A percentile compares a stretch with the other conserved stretches of the same genome.
Evolutionary conservation across 2,888 invertebrate genomes (phyloP).

Genomic region (Yponomeuta malinellus): DNA sequence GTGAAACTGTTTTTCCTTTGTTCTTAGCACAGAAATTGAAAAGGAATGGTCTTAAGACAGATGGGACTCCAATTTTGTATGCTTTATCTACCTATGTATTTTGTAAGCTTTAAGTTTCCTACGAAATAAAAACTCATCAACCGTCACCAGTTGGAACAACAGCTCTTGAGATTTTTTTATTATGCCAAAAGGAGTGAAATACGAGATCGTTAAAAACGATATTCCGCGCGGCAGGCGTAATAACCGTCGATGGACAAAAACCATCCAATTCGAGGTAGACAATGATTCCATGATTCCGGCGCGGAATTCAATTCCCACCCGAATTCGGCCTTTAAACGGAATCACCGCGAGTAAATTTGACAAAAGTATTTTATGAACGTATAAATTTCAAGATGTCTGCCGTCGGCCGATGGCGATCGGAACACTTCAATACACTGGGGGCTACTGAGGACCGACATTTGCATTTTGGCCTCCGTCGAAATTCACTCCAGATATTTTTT

Average conservation of each 20-base stretch:
- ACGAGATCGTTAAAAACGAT: conserved; percentile 14
- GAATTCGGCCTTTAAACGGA: conserved; percentile 49
- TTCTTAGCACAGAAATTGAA: no score
- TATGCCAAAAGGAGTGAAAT: conserved; percentile 1
- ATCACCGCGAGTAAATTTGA: conserved; percentile 65
- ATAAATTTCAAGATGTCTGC: conserved; percentile 58
- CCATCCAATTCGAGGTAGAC: conserved; percentile 30
- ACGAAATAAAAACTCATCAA: not conserved
- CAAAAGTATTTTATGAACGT: conserved; percentile 73
- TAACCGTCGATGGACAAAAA: conserved; percentile 51
- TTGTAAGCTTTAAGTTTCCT: not conserved
- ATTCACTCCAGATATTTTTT: no score
- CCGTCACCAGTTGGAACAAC: not conserved
- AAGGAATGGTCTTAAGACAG: no score
- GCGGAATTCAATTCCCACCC: conserved; percentile 50
- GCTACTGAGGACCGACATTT: not conserved
- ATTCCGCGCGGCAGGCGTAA: conserved; percentile 39
- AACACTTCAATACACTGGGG: conserved; percentile 44
- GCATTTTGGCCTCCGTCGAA: not conserved
- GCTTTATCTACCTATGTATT: no score
- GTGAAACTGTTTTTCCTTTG: no score
- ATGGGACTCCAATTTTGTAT: no score
- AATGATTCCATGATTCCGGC: conserved; percentile 68
- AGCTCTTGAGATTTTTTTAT: not conserved
- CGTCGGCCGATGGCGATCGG: conserved; percentile 58